phyloP scores from a whole-genome alignment of 2,888 invertebrate genomes.

The Rosalia funebris region DNA sequence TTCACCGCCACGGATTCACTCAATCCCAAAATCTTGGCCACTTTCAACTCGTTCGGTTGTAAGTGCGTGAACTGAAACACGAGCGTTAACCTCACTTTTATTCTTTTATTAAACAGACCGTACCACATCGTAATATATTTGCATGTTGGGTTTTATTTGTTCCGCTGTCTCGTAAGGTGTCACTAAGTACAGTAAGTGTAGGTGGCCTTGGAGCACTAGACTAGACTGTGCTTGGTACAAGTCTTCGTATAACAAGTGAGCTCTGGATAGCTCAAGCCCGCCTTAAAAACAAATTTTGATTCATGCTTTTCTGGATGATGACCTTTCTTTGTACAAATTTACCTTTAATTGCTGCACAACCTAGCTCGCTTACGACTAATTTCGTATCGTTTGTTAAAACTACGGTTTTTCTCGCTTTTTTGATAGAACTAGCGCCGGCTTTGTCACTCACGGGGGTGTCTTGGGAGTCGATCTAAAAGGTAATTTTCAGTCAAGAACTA shows the following conservation, averaged over 20 bases:
- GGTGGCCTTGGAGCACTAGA: slow-evolving; percentile 80
- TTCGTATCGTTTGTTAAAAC: slow-evolving; percentile 52
- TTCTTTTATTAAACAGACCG: slow-evolving; percentile 32
- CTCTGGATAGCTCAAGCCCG: slow-evolving; percentile 79
- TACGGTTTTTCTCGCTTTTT: slow-evolving; percentile 45
- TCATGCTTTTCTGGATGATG: no score
- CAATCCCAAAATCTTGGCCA: slow-evolving; percentile 80
- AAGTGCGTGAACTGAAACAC: slow-evolving; percentile 71
- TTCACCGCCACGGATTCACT: slow-evolving; percentile 77
- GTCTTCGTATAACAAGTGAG: slow-evolving; percentile 79
- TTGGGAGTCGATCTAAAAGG: slow-evolving; percentile 31
- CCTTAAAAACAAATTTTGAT: slow-evolving; percentile 66
- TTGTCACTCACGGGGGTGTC: slow-evolving; percentile 23
- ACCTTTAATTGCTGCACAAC: slow-evolving; percentile 86
- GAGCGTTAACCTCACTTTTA: slow-evolving; percentile 1
- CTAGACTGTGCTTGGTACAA: slow-evolving; percentile 77
- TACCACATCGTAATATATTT: slow-evolving; percentile 72
- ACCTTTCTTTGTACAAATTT: no score
- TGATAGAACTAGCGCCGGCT: slow-evolving; percentile 12
- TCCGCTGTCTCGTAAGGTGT: slow-evolving; percentile 79
- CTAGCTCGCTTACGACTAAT: slow-evolving; percentile 72
- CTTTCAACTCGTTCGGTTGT: slow-evolving; percentile 72
- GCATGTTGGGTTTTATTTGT: slow-evolving; percentile 66
- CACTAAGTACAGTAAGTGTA: slow-evolving; percentile 89
- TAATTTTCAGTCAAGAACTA: neutral